phyloP scores from a whole-genome alignment of 2,888 invertebrate species.

The Proisotoma minuta region DNA sequence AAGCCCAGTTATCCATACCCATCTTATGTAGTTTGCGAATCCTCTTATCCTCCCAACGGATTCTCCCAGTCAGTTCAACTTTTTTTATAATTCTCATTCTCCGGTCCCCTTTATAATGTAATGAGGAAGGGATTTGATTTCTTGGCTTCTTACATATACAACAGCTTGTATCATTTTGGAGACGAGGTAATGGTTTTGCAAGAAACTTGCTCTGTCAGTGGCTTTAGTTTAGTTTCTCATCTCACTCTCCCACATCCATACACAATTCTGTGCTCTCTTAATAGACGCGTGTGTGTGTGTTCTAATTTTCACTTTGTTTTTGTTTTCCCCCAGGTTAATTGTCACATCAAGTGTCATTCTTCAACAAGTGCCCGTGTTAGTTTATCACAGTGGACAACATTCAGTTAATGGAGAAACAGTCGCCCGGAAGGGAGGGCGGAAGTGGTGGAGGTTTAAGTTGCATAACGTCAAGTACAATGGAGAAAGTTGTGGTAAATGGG shows the following conservation, averaged over 20 bases:
- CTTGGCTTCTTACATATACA: neutral
- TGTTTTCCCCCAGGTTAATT: conserved; percentile 34
- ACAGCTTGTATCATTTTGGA: too few species aligned
- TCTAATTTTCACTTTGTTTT: too few species aligned
- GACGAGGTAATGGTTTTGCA: conserved; percentile 2
- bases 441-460: conserved; percentile 41
- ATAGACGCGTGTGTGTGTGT: too few species aligned
- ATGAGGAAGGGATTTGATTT: neutral
- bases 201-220: neutral
- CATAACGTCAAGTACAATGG: conserved; percentile 42
- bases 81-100: conserved; percentile 22
- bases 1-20: conserved; percentile 40
- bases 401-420: conserved; percentile 45
- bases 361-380: neutral
- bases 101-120: conserved; percentile 13
- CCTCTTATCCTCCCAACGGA: too few species aligned
- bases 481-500: conserved; percentile 32
- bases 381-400: neutral
- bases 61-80: too few species aligned
- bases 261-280: conserved; percentile 18
- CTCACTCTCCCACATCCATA: too few species aligned
- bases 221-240: neutral
- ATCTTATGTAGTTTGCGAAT: neutral
- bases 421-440: conserved; percentile 43
- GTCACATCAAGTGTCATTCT: neutral